These are phyloP conservation scores for Saccostrea glomerata DNA, from an alignment of 1,140 invertebrate species.

Conservation along the genomic window DNA sequence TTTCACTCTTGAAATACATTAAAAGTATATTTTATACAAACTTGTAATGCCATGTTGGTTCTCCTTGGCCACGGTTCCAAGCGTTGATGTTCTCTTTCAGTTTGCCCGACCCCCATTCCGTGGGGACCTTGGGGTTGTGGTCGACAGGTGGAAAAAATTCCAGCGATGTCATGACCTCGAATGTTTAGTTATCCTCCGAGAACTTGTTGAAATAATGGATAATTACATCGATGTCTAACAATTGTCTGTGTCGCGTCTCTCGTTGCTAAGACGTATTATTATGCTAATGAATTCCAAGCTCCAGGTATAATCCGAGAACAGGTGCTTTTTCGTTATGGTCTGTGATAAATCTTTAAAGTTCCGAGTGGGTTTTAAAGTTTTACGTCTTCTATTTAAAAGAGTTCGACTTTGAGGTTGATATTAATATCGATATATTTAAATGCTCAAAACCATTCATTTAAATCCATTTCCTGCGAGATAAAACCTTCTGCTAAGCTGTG, in stretches of 20 bases:
- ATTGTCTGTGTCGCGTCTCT: constrained; percentile 34
- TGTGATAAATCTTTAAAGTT: constrained; percentile 28
- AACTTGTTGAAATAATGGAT: constrained; percentile 38
- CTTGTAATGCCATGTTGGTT: constrained; percentile 64
- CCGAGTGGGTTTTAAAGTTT: constrained; percentile 35
- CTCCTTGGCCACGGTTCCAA: constrained; percentile 53
- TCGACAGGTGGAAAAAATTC: constrained; percentile 54
- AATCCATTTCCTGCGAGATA: constrained; percentile 24
- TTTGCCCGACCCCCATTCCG: constrained; percentile 68
- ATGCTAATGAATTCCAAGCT: constrained; percentile 48
- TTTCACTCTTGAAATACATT: background rate
- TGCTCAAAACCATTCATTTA: constrained; percentile 6
- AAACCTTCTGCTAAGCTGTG: constrained; percentile 15
- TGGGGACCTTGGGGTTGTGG: constrained; percentile 50
- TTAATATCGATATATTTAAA: constrained; percentile 32
- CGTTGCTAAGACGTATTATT: constrained; percentile 53
- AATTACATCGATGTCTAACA: background rate
- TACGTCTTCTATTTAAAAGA: constrained; percentile 27
- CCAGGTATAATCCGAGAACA: constrained; percentile 11
- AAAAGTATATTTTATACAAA: constrained; percentile 53
- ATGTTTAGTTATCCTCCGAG: constrained; percentile 40
- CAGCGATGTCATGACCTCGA: constrained; percentile 62
- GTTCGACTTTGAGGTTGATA: constrained; percentile 26
- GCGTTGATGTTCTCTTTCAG: constrained; percentile 59
- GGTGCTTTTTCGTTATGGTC: background rate